Conservation (phyloP, 2,797 vertebrate genomes). For the Triplophysa bombifrons region DNA sequence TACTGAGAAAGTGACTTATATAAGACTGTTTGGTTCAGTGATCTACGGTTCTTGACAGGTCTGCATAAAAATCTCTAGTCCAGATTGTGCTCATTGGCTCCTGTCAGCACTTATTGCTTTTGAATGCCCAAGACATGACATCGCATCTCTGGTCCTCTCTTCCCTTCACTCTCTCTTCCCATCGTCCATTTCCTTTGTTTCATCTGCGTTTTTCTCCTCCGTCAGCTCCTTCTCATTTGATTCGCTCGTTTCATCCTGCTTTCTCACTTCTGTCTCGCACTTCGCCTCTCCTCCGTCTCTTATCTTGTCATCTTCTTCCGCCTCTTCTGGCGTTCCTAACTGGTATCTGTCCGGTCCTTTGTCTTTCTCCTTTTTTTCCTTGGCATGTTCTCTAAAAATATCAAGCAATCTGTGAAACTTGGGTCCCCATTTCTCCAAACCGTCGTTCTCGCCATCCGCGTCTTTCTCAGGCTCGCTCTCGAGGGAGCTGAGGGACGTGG, state of each 20-base stretch:
- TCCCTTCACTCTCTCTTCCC: constrained; percentile 54
- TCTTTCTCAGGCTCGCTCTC: constrained; percentile 79
- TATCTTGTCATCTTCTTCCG: constrained; percentile 1
- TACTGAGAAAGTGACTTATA: constrained; percentile 9
- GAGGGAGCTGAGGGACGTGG: constrained; percentile 84
- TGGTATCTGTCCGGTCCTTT: constrained; percentile 18
- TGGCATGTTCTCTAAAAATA: constrained; percentile 77
- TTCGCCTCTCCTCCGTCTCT: background rate
- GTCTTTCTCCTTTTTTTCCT: constrained; percentile 56
- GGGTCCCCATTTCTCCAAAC: constrained; percentile 81
- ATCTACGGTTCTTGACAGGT: constrained; percentile 36
- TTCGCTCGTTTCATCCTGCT: background rate
- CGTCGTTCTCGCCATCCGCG: constrained; percentile 49
- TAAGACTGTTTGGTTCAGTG: constrained; percentile 8
- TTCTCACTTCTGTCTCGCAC: background rate
- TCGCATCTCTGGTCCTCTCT: constrained; percentile 50
- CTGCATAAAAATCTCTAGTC: constrained; percentile 30
- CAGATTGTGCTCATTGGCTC: constrained; percentile 33
- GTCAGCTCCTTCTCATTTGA: background rate
- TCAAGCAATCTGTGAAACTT: constrained; percentile 87
- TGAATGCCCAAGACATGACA: constrained; percentile 46
- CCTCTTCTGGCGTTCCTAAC: background rate
- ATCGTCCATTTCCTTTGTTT: constrained; percentile 20
- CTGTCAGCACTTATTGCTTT: constrained; percentile 57
- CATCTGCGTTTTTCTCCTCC: constrained; percentile 21